A percentile compares a stretch with the other conserved stretches of the same genome.
These are phyloP conservation scores for Ochropleura leucogaster DNA, from an alignment of 2,888 invertebrate species.

Conservation along the genomic window DNA sequence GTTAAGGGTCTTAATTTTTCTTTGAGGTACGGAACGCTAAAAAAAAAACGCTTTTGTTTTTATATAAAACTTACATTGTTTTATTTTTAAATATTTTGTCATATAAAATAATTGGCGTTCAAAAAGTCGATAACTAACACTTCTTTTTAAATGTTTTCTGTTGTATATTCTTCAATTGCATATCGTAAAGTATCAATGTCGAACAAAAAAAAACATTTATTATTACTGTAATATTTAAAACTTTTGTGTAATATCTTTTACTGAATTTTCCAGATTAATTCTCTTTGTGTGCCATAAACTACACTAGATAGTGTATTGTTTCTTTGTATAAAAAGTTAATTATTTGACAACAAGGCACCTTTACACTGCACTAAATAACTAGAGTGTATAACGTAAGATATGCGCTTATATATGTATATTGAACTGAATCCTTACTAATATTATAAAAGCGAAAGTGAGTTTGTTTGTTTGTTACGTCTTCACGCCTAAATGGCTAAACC, in stretches of 20 bases:
- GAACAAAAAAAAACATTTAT: constrained; percentile 30
- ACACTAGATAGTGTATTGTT: constrained; percentile 42
- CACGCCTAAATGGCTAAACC: too few species aligned
- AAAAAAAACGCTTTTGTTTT: too few species aligned
- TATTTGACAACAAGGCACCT: constrained; percentile 39
- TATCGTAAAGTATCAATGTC: constrained; percentile 36
- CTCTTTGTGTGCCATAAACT: constrained; percentile 67
- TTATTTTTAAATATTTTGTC: neutral
- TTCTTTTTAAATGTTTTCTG: constrained; percentile 20
- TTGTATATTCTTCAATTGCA: constrained; percentile 30
- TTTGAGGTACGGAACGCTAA: too few species aligned
- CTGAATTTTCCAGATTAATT: constrained; percentile 52
- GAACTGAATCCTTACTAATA: constrained; percentile 19
- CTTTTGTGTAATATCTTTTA: constrained; percentile 35
- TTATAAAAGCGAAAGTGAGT: too few species aligned
- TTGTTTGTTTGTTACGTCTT: too few species aligned
- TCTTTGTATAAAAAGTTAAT: constrained; percentile 41
- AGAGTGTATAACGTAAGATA: constrained; percentile 50
- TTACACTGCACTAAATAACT: constrained; percentile 63
- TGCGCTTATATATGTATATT: constrained; percentile 40
- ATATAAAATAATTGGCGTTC: constrained; percentile 45
- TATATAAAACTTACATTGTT: neutral
- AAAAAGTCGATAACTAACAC: constrained; percentile 44
- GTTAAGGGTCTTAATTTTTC: too few species aligned
- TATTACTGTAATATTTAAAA: constrained; percentile 33